Evolutionary conservation across 1,140 invertebrate genomes (phyloP).

Genomic region (Bradysia coprophila): DNA sequence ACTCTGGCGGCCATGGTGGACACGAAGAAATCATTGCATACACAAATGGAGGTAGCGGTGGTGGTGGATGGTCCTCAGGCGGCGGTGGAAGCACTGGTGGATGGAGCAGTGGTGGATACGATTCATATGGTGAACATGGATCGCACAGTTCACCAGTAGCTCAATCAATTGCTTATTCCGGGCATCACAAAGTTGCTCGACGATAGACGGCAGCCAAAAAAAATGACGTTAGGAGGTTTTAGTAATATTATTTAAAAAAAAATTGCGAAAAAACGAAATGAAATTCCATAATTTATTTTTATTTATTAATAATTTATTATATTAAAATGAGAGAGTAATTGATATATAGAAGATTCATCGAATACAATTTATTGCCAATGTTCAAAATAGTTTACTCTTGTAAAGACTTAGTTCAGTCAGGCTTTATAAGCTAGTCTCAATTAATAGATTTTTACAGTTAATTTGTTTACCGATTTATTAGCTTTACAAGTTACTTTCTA

Average conservation of each 20-base stretch:
- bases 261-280: neutral
- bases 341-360: no score
- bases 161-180: conserved; percentile 26
- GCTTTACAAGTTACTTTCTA: no score
- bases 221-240: no score
- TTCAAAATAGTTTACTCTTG: no score
- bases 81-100: conserved; percentile 14
- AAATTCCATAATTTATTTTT: no score
- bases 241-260: neutral
- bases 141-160: conserved; percentile 24
- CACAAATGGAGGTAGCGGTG: conserved; percentile 8
- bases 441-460: no score
- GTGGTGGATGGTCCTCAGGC: conserved; percentile 18
- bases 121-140: conserved; percentile 22
- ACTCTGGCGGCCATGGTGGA: conserved; percentile 18
- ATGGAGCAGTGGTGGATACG: conserved; percentile 14
- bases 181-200: conserved; percentile 17
- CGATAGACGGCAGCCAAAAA: conserved; percentile 5
- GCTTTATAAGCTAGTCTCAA: no score
- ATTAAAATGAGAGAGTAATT: no score
- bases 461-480: no score
- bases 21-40: conserved; percentile 2
- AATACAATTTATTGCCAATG: no score
- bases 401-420: no score
- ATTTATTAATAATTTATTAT: no score